Evolutionary conservation across 1,140 invertebrate genomes (phyloP), one percentile per base, ranked within the genome.

Genomic region (Paralvinella palmiformis): DNA sequence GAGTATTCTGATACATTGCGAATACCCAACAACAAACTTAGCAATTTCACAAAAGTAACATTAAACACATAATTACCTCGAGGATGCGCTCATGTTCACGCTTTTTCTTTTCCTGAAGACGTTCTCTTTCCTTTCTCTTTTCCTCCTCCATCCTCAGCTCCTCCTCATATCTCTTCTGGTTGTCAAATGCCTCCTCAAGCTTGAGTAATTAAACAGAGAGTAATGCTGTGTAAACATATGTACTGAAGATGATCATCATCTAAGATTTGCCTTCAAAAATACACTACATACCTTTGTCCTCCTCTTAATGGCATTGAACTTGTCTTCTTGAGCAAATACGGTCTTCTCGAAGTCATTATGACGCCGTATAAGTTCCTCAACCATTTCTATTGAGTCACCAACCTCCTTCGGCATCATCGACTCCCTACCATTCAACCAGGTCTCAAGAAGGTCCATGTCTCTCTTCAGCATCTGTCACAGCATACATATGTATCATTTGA

Each of bases 311-410:
- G 88, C 87, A 65, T 94, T 94, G 71, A 98, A 97, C 81, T 98
- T 97, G 72, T 98, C 95, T 77, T 97, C 94, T 75, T 98, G 96
- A 6, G 95, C 94, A 17, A 92, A 92, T 0, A 98, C 83, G 5
- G 92, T 96, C 81, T 99, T 98, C 78, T 98, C 95, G 77, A 99
- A 98, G 82, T 99, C 96, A 77, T 98, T 94, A 79, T 98, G 95
- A 76, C 98, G 96, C 78, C 98, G 96, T 44, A 98, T 90, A 35
- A 98, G 78, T n/a, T 94, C 94, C 79, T 98, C 96, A 0, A 98
- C 95, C 0, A 90, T 91, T 77, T 97, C 94, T 7, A 98, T 83
- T 0, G 94, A 97, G 76, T 98, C 94, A 0, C 94, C 96, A 0
- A 95, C 82, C 73, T 95, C 91, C 75, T 97, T 98, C n/a, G 91